phyloP scores from a whole-genome alignment of 2,113 vertebrate species.

The Burhinus bistriatus region DNA sequence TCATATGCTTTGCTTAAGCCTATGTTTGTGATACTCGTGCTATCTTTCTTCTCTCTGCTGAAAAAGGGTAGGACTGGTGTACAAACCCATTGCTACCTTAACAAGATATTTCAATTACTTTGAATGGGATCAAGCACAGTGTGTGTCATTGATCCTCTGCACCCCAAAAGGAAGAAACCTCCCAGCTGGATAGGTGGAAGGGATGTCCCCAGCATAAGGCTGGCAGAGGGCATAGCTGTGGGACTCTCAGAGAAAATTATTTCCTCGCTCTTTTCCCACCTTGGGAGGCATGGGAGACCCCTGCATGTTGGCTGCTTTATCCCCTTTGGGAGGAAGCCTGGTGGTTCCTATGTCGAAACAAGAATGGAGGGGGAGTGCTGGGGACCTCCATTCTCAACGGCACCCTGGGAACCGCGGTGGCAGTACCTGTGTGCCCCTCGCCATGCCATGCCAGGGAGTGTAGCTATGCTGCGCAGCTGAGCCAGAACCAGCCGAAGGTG shows the following conservation, averaged over 20 bases:
- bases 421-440: fast-evolving
- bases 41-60: neutral
- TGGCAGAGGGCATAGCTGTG: neutral
- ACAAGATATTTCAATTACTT: neutral
- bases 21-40: neutral
- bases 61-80: neutral
- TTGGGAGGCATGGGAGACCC: neutral
- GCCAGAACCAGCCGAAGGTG: neutral
- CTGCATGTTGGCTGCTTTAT: neutral
- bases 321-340: neutral
- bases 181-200: neutral
- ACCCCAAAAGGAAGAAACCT: neutral
- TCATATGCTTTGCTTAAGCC: neutral
- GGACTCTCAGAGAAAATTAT: neutral
- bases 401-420: neutral
- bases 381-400: neutral
- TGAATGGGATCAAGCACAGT: neutral
- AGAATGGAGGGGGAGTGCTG: neutral
- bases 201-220: neutral
- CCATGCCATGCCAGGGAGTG: fast-evolving
- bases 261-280: neutral
- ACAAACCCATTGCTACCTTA: neutral
- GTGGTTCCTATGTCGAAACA: neutral
- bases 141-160: neutral
- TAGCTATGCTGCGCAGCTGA: neutral